Percentiles rank a stretch among this genome's conserved stretches.
These are phyloP conservation scores for Strigamia maritima DNA, from an alignment of 2,888 invertebrate genomes.

Conservation along the genomic window DNA sequence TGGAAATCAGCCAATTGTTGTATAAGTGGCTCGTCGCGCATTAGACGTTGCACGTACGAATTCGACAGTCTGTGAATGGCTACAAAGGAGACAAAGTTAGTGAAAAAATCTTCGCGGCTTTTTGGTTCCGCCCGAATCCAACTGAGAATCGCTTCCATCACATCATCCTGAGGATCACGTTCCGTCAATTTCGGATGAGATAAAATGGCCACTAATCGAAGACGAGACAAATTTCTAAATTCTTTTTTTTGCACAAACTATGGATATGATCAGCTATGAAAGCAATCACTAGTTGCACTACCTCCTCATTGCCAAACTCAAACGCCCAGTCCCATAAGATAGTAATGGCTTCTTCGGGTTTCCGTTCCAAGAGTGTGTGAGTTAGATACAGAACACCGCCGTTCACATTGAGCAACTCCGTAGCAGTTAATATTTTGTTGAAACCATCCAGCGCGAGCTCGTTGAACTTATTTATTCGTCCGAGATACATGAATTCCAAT, in stretches of 20 bases:
- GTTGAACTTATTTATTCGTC: neutral
- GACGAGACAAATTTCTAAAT: neutral
- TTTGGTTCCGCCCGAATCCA: neutral
- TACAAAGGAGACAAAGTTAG: neutral
- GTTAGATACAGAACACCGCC: neutral
- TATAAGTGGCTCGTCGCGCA: neutral
- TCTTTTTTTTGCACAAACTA: neutral
- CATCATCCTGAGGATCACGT: neutral
- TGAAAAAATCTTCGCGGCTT: neutral
- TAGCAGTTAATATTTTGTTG: neutral
- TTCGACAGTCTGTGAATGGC: neutral
- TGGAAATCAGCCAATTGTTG: neutral
- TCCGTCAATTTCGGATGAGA: neutral
- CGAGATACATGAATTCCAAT: constrained; percentile 18
- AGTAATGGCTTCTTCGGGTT: neutral
- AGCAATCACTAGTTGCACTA: neutral
- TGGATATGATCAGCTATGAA: neutral
- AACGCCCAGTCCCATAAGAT: constrained; percentile 9
- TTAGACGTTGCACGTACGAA: neutral
- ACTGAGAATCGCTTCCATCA: neutral
- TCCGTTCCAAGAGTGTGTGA: neutral
- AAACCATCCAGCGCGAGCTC: neutral
- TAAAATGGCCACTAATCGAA: neutral
- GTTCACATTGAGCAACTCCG: constrained; percentile 19
- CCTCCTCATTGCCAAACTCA: constrained; percentile 7